A percentile compares a stretch with the other conserved stretches of the same genome.
Evolutionary conservation across 2,888 invertebrate genomes (phyloP).

Genomic region (Ennomos erosarius): DNA sequence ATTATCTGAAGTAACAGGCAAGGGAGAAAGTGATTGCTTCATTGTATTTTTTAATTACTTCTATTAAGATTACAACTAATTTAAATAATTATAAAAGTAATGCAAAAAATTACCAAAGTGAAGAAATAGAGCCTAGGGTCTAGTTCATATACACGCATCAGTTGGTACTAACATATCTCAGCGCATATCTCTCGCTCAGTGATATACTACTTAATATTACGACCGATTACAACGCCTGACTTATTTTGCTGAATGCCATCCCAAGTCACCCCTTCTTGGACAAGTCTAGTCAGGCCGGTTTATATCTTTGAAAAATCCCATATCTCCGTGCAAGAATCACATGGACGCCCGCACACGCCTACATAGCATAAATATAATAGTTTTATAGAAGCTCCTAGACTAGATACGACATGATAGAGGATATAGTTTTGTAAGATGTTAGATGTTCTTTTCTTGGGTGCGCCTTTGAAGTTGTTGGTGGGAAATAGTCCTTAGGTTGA

Average conservation of each 20-base stretch:
- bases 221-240: conserved; percentile 35
- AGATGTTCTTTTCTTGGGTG: too few relatives aligned
- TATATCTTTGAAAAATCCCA: conserved; percentile 75
- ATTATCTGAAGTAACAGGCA: too few relatives aligned
- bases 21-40: too few relatives aligned
- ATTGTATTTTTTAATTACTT: too few relatives aligned
- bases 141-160: too few relatives aligned
- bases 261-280: conserved; percentile 59
- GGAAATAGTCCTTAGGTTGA: too few relatives aligned
- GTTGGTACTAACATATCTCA: not conserved
- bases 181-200: not conserved
- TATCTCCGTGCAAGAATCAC: conserved; percentile 80
- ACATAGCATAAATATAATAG: conserved; percentile 47
- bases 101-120: too few relatives aligned
- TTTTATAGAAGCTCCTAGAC: conserved; percentile 24
- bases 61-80: too few relatives aligned
- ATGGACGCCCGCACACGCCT: conserved; percentile 76
- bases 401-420: conserved; percentile 2
- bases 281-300: conserved; percentile 64
- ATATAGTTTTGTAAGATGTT: too few relatives aligned
- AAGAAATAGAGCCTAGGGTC: too few relatives aligned
- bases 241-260: conserved; percentile 40
- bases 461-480: too few relatives aligned
- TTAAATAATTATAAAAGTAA: too few relatives aligned
- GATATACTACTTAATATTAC: conserved; percentile 18